Evolutionary conservation across 2,888 invertebrate species (phyloP), one percentile per base, ranked within the genome.

Genomic region (Diplolepis rosae): DNA sequence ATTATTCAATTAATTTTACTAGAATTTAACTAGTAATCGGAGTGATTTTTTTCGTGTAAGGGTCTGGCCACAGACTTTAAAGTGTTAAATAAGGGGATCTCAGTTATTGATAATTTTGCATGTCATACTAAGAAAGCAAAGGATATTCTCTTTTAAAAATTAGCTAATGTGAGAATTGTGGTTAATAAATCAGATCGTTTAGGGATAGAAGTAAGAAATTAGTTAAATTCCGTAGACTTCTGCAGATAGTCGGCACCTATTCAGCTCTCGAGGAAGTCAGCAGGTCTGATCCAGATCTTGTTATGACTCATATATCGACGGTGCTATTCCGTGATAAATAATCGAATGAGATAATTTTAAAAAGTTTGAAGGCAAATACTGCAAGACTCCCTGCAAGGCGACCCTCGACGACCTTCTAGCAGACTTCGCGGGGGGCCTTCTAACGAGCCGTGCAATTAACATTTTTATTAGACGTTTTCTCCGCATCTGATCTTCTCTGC

Each of bases 361-460:
- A 74, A 71, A 51, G 70, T 79, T 80, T 80, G 80, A 84, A 85
- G 82, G 87, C 84, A 87, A 86, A 87, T 87, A 85, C 81, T 72
- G 78, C 70, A 72, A 77, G 88, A 84, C 88, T 84, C 87, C 88
- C 88, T 83, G 86, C 84, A 77, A 85, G 69, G 88, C 83, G 85
- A 87, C 87, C 88, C 79, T 82, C 79, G 76, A 82, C 87, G 86
- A 88, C 87, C 88, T 85, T 81, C 84, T 84, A 82, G 84, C 80
- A 77, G 82, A 79, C 83, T 74, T 85, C 80, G 82, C 86, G 83
- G 88, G 88, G 87, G 87, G 88, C 82, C 82, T 79, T 84, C 85
- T 88, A 88, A 88, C 88, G 88, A 88, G 87, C 85, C 79, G 80
- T 74, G 84, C 86, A 85, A 88, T 88, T 87, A 88, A 88, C 86